phyloP scores from a whole-genome alignment of 2,113 vertebrate genomes.

The Crotophaga sulcirostris region DNA sequence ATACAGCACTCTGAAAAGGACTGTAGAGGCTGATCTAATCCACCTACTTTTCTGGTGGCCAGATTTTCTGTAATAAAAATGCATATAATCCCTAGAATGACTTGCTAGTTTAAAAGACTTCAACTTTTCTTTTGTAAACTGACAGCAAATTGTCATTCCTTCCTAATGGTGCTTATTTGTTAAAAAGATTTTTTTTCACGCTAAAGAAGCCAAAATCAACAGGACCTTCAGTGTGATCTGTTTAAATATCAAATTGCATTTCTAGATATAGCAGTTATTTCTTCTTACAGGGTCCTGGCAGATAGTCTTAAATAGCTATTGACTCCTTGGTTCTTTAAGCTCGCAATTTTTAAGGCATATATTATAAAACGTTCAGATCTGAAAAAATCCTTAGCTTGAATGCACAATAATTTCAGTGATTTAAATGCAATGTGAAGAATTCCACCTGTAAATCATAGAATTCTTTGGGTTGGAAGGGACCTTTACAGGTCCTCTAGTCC shows the following conservation, averaged over 20 bases:
- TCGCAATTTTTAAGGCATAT: background rate
- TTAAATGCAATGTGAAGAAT: background rate
- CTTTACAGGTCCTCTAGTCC: no score
- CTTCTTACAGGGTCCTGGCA: background rate
- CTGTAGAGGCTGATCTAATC: conserved; percentile 17
- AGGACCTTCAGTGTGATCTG: background rate
- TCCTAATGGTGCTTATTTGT: background rate
- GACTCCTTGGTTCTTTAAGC: background rate
- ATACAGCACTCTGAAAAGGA: background rate
- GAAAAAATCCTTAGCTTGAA: background rate
- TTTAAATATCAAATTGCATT: conserved; percentile 15
- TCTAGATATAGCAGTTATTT: background rate
- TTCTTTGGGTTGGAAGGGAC: no score
- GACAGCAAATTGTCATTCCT: conserved; percentile 3
- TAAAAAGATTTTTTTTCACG: background rate
- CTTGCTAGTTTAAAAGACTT: conserved; percentile 19
- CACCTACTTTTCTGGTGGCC: conserved; percentile 14
- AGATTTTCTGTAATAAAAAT: conserved; percentile 51
- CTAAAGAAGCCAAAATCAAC: background rate
- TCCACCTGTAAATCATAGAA: background rate
- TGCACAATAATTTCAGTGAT: background rate
- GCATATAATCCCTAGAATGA: conserved; percentile 10
- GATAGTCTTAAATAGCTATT: conserved; percentile 3
- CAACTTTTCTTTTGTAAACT: conserved; percentile 3
- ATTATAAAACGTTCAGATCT: background rate